Conservation (phyloP, 2,888 invertebrate species). For the Sinodicranocentrus sp. region DNA sequence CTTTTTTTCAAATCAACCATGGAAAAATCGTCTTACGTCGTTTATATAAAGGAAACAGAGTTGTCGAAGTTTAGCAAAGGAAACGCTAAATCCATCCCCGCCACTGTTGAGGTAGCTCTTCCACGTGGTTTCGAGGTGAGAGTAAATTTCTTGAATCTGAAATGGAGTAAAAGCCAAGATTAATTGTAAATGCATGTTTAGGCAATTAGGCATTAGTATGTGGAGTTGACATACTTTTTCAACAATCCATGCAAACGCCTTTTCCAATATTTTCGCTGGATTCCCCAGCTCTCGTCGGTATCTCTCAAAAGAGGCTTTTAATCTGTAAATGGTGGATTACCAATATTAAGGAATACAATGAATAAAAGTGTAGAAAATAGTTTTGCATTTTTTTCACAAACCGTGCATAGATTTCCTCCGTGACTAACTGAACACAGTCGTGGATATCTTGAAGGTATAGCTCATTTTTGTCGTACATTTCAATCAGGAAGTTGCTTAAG, state of each 20-base stretch:
- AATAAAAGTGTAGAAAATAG: neutral
- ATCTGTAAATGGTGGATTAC: constrained; percentile 21
- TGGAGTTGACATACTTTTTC: constrained; percentile 66
- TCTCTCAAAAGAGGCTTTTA: constrained; percentile 47
- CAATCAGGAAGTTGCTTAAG: constrained; percentile 85
- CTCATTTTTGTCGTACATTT: constrained; percentile 89
- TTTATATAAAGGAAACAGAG: constrained; percentile 43
- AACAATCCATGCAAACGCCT: constrained; percentile 69
- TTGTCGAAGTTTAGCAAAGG: constrained; percentile 47
- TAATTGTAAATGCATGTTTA: too few species aligned
- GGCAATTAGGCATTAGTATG: too few species aligned
- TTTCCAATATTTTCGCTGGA: constrained; percentile 72
- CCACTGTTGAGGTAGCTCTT: constrained; percentile 62
- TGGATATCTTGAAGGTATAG: constrained; percentile 90
- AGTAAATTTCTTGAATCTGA: constrained; percentile 67
- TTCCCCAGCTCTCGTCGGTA: constrained; percentile 68
- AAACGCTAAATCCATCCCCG: constrained; percentile 34
- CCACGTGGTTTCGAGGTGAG: constrained; percentile 70
- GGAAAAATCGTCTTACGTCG: too few species aligned
- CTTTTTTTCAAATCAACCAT: too few species aligned
- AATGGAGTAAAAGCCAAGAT: too few species aligned
- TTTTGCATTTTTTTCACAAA: constrained; percentile 45
- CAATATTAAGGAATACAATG: neutral
- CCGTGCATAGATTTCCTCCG: constrained; percentile 85
- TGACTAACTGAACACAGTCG: constrained; percentile 84